phyloP scores from a whole-genome alignment of 2,888 invertebrate species.

The Elegia similella region DNA sequence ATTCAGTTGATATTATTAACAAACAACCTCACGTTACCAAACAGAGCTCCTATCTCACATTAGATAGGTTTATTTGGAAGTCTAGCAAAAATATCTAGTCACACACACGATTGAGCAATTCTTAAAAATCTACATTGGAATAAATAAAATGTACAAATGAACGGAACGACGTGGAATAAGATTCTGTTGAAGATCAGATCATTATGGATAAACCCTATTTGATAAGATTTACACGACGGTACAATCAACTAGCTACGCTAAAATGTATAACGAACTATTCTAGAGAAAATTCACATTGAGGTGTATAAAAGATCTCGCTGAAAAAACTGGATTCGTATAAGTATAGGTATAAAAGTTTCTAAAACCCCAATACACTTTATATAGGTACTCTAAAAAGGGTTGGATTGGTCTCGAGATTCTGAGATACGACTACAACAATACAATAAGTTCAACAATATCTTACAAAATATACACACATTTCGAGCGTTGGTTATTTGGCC shows the following conservation, averaged over 20 bases:
- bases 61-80: constrained; percentile 32
- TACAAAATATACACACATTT: constrained; percentile 72
- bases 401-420: constrained; percentile 77
- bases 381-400: constrained; percentile 72
- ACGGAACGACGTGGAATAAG: constrained; percentile 31
- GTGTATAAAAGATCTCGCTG: constrained; percentile 72
- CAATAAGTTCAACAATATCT: constrained; percentile 66
- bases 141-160: constrained; percentile 35
- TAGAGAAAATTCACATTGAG: constrained; percentile 68
- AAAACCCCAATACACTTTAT: constrained; percentile 61
- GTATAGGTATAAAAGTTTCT: constrained; percentile 72
- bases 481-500: constrained; percentile 39
- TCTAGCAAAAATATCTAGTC: constrained; percentile 47
- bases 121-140: constrained; percentile 52
- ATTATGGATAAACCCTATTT: constrained; percentile 38
- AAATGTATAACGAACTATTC: constrained; percentile 56
- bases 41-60: background rate
- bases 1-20: background rate
- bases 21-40: background rate
- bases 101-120: constrained; percentile 64
- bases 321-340: constrained; percentile 67
- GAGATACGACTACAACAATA: constrained; percentile 66
- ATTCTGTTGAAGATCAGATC: constrained; percentile 31
- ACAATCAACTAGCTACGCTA: constrained; percentile 54
- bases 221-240: constrained; percentile 36